A percentile compares a stretch with the other conserved stretches of the same genome.
Evolutionary conservation across 2,113 vertebrate genomes (phyloP).

Genomic region (Erythrolamprus reginae): DNA sequence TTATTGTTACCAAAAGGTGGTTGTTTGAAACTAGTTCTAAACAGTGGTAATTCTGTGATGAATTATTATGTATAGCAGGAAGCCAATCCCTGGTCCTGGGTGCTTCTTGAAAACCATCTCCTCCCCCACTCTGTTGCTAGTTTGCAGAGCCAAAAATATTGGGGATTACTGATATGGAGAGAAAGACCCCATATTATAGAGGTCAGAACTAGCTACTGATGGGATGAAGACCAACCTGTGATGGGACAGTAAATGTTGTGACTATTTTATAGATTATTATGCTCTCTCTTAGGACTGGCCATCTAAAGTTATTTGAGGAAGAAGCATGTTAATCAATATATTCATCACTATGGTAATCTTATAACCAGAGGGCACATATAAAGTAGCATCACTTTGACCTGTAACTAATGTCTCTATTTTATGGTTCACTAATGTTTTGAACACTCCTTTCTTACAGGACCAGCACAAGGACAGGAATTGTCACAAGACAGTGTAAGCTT

Average conservation of each 20-base stretch:
- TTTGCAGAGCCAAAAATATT: not conserved
- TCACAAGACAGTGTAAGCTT: no score
- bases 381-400: no score
- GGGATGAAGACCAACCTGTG: not conserved
- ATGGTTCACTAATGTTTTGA: no score
- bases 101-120: not conserved
- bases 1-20: not conserved
- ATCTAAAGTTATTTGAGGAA: not conserved
- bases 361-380: no score
- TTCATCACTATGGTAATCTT: no score
- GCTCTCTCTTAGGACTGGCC: not conserved
- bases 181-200: not conserved
- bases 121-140: not conserved
- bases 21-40: not conserved
- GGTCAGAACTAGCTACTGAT: not conserved
- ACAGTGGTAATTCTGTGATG: not conserved
- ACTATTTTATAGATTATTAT: not conserved
- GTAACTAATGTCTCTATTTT: no score
- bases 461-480: no score
- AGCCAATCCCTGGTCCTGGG: not conserved
- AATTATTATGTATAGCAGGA: not conserved
- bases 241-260: not conserved
- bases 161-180: not conserved
- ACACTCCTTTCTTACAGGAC: no score
- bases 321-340: no score